Percentiles rank a stretch among this genome's conserved stretches.
Conservation (phyloP, 2,113 vertebrate genomes). For the Microcebus ravelobensis region DNA sequence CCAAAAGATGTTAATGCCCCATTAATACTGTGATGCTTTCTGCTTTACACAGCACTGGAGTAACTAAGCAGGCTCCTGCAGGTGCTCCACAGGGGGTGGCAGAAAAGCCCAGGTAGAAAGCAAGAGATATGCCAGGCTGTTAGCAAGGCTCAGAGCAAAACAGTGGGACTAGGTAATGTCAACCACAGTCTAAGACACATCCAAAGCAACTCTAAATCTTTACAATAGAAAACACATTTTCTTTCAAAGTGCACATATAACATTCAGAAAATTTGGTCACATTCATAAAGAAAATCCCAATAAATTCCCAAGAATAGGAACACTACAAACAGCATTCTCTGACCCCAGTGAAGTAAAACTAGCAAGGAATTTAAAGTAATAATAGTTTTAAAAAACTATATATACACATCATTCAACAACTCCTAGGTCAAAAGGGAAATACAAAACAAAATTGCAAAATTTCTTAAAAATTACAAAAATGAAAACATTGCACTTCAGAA, state of each 20-base stretch:
- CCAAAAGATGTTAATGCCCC: not conserved
- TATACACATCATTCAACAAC: not conserved
- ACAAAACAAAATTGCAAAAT: not conserved
- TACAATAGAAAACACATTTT: not conserved
- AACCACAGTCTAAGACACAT: not conserved
- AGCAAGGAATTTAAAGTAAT: not conserved
- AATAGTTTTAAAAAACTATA: not conserved
- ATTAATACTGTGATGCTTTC: not conserved
- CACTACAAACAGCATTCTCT: not conserved
- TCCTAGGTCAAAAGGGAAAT: not conserved
- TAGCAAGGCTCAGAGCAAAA: not conserved
- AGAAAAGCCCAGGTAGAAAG: not conserved
- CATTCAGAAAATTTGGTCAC: not conserved
- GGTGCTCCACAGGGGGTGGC: not conserved
- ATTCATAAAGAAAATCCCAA: not conserved
- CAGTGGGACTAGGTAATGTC: not conserved
- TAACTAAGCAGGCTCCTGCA: not conserved
- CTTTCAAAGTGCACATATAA: not conserved
- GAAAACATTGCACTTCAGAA: not conserved
- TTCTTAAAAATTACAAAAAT: not conserved
- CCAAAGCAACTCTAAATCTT: not conserved
- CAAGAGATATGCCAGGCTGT: fast-evolving
- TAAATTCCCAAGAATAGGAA: not conserved
- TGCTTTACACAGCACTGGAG: not conserved
- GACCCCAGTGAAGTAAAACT: not conserved